Evolutionary conservation across 2,113 vertebrate genomes (phyloP).

Genomic region (Cinclus mexicanus): DNA sequence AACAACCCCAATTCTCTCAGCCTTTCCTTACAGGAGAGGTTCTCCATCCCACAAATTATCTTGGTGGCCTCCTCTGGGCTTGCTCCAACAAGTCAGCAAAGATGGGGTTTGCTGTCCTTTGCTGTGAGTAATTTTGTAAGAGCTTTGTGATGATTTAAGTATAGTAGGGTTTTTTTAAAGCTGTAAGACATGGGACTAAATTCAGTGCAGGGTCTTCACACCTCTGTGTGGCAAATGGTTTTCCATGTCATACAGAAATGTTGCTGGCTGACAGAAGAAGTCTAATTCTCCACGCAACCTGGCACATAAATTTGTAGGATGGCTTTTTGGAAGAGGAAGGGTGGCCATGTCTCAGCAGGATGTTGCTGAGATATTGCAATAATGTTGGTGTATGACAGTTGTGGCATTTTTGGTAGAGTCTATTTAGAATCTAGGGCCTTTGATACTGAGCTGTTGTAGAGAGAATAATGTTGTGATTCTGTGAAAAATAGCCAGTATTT

Average conservation of each 20-base stretch:
- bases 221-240: neutral
- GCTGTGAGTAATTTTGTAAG: neutral
- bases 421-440: neutral
- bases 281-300: neutral
- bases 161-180: neutral
- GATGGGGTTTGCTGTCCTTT: neutral
- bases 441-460: neutral
- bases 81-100: neutral
- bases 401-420: neutral
- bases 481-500: neutral
- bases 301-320: neutral
- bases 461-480: neutral
- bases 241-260: neutral
- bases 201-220: neutral
- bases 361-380: neutral
- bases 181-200: neutral
- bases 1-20: neutral
- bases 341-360: rapidly evolving
- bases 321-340: neutral
- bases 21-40: neutral
- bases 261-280: neutral
- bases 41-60: neutral
- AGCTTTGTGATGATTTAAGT: neutral
- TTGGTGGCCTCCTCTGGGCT: neutral
- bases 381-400: neutral